Evolutionary conservation across 2,113 vertebrate genomes (phyloP).

Genomic region (Uria lomvia): DNA sequence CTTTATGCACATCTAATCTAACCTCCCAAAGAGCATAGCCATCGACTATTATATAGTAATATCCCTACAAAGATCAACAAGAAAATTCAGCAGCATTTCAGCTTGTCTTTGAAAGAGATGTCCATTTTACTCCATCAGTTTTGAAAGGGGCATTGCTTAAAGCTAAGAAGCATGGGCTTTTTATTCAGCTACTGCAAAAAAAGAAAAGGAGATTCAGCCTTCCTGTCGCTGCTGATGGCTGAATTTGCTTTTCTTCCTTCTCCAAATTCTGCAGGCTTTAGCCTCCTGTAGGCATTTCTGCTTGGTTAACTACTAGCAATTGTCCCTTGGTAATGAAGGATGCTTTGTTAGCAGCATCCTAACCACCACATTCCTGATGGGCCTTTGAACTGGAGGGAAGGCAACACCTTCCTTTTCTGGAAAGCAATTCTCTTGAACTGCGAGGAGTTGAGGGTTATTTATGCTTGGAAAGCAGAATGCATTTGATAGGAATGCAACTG

Average conservation of each 20-base stretch:
- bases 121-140: background rate
- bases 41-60: background rate
- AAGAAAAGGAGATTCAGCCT: background rate
- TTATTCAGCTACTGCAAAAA: background rate
- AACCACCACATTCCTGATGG: background rate
- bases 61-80: background rate
- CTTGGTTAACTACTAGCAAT: background rate
- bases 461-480: background rate
- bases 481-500: background rate
- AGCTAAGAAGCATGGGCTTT: background rate
- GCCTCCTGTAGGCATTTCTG: background rate
- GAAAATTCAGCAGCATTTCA: conserved; percentile 14
- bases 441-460: background rate
- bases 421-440: background rate
- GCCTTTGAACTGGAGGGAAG: background rate
- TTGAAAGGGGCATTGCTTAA: conserved; percentile 1
- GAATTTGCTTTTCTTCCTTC: background rate
- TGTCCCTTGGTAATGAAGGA: background rate
- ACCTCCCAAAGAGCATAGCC: background rate
- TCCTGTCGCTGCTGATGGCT: background rate
- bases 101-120: background rate
- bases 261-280: background rate
- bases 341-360: background rate
- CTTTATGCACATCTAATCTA: background rate
- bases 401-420: conserved; percentile 5